These are phyloP conservation scores for Papilio aristodemus DNA, from an alignment of 1,140 invertebrate species.

Conservation along the genomic window DNA sequence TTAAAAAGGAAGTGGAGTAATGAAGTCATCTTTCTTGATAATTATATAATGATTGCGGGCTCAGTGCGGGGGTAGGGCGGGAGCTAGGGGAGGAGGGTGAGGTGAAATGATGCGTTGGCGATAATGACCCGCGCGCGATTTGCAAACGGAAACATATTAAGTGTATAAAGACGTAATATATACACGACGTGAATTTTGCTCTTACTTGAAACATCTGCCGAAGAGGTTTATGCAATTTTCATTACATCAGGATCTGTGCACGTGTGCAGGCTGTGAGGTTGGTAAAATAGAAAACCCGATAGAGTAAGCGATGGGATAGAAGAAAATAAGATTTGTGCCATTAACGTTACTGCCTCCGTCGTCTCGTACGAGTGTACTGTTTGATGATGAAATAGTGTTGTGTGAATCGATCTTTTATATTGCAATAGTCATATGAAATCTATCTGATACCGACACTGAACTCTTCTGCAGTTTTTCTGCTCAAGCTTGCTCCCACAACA, in stretches of 20 bases:
- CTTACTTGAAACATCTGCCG: slow-evolving; percentile 1
- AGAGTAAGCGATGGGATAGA: too few relatives aligned
- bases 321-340: neutral
- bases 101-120: neutral
- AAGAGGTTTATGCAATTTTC: neutral
- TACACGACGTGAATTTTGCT: neutral
- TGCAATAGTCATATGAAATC: too few relatives aligned
- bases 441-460: neutral
- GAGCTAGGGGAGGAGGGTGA: neutral
- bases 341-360: neutral
- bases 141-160: slow-evolving; percentile 14
- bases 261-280: too few relatives aligned
- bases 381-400: too few relatives aligned
- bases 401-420: too few relatives aligned
- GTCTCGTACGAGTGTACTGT: too few relatives aligned
- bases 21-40: slow-evolving; percentile 13
- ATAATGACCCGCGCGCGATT: slow-evolving; percentile 8
- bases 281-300: too few relatives aligned
- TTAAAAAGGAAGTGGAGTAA: slow-evolving; percentile 18
- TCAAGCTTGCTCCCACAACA: slow-evolving; percentile 2
- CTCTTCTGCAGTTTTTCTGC: neutral
- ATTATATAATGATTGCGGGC: slow-evolving; percentile 14
- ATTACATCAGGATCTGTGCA: neutral
- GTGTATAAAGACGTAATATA: slow-evolving; percentile 4
- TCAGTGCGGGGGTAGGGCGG: neutral